Percentiles rank a stretch among this genome's conserved stretches.
phyloP scores from a whole-genome alignment of 2,888 invertebrate species.

The Zhuqinia jingwanae region DNA sequence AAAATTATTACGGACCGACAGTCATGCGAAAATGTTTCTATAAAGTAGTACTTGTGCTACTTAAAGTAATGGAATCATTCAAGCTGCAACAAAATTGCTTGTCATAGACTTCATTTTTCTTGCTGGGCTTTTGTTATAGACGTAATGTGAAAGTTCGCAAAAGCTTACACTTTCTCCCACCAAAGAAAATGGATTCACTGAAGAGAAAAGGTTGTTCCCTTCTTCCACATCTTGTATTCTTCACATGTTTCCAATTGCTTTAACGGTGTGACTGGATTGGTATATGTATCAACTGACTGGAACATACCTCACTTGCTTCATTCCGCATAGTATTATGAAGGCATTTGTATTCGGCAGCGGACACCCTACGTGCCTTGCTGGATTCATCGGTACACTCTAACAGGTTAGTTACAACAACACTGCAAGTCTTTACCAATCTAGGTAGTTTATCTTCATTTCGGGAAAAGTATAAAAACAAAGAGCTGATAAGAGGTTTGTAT shows the following conservation, averaged over 20 bases:
- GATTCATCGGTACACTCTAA: constrained; percentile 35
- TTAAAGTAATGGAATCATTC: too few relatives aligned
- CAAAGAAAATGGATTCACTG: not conserved
- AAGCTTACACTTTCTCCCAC: not conserved
- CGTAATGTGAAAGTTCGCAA: not conserved
- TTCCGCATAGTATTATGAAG: constrained; percentile 49
- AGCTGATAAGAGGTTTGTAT: too few relatives aligned
- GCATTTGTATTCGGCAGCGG: constrained; percentile 59
- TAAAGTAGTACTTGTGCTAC: too few relatives aligned
- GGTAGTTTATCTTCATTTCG: too few relatives aligned
- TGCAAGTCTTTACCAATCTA: too few relatives aligned
- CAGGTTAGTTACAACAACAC: constrained; percentile 59
- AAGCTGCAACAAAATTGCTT: too few relatives aligned
- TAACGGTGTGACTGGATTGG: constrained; percentile 64
- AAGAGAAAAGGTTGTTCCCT: constrained; percentile 24
- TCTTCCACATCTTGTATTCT: constrained; percentile 45
- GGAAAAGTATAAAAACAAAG: too few relatives aligned
- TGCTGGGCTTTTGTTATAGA: too few relatives aligned
- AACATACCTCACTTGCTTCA: constrained; percentile 55
- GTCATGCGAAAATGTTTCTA: too few relatives aligned
- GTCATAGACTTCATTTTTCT: too few relatives aligned
- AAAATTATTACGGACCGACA: too few relatives aligned
- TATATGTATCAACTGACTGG: constrained; percentile 60
- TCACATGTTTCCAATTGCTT: constrained; percentile 61
- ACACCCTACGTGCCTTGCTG: not conserved